Conservation (phyloP, 2,888 invertebrate species). For the Mantis religiosa region DNA sequence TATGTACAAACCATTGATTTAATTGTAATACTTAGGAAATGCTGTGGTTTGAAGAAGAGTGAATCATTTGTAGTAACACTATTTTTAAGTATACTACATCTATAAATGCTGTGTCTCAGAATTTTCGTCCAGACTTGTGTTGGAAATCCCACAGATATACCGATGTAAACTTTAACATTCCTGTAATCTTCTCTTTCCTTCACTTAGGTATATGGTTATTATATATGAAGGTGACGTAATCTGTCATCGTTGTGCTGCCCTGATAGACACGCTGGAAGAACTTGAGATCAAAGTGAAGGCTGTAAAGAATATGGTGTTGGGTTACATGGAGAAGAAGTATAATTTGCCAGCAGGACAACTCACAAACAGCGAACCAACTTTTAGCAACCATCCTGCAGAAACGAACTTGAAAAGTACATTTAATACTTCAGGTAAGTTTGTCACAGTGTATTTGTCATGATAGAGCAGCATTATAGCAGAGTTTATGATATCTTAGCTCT, state of each 20-base stretch:
- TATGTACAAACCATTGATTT: too few relatives aligned
- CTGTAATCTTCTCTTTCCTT: background rate
- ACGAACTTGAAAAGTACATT: conserved; percentile 32
- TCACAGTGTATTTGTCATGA: too few relatives aligned
- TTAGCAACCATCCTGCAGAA: conserved; percentile 38
- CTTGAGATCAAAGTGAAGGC: conserved; percentile 41
- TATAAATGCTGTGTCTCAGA: too few relatives aligned
- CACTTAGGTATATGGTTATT: conserved; percentile 42
- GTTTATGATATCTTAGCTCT: too few relatives aligned
- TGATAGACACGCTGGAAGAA: conserved; percentile 43
- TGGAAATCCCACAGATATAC: too few relatives aligned
- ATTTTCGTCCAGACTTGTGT: too few relatives aligned
- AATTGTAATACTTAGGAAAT: too few relatives aligned
- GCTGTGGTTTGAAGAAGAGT: too few relatives aligned
- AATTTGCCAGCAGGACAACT: conserved; percentile 42
- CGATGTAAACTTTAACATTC: too few relatives aligned
- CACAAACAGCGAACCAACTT: conserved; percentile 35
- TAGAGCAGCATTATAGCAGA: too few relatives aligned
- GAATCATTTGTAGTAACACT: too few relatives aligned
- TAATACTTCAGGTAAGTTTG: background rate
- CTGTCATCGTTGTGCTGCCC: conserved; percentile 43
- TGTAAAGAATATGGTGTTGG: conserved; percentile 38
- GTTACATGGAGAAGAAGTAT: conserved; percentile 43
- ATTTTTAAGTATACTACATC: too few relatives aligned
- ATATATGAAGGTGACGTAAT: conserved; percentile 45